Evolutionary conservation across 2,888 invertebrate species (phyloP).

Genomic region (Callosobruchus maculatus): DNA sequence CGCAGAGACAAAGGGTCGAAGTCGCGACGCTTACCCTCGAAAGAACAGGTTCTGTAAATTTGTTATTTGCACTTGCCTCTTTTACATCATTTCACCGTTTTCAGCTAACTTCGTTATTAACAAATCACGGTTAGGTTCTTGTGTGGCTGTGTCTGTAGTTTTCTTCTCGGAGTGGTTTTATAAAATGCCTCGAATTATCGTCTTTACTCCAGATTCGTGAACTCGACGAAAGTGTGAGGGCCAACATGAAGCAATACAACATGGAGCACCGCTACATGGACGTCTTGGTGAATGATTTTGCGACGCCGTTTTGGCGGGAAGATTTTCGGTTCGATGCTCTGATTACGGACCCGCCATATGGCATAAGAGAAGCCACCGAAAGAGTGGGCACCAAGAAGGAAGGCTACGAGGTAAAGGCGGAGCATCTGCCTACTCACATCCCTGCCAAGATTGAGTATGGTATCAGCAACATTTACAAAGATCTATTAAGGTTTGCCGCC

Average conservation of each 20-base stretch:
- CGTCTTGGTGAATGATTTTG: slow-evolving; percentile 88
- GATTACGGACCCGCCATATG: slow-evolving; percentile 97
- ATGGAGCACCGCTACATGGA: slow-evolving; percentile 75
- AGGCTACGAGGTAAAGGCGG: slow-evolving; percentile 61
- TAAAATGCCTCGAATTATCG: background rate
- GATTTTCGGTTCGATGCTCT: slow-evolving; percentile 81
- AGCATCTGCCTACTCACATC: slow-evolving; percentile 67
- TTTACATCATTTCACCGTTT: too few relatives aligned
- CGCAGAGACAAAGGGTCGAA: too few relatives aligned
- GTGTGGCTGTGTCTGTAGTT: too few relatives aligned
- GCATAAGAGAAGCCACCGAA: slow-evolving; percentile 90
- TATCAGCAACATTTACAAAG: slow-evolving; percentile 75
- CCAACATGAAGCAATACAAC: slow-evolving; percentile 88
- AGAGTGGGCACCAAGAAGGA: slow-evolving; percentile 68
- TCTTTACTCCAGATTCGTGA: slow-evolving; percentile 56
- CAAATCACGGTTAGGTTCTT: too few relatives aligned
- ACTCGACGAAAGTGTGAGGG: slow-evolving; percentile 81
- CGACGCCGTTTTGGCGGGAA: slow-evolving; percentile 73
- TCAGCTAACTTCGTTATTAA: too few relatives aligned
- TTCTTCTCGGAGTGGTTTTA: too few relatives aligned
- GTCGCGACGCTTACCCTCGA: too few relatives aligned
- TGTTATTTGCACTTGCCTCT: too few relatives aligned
- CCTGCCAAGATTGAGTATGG: slow-evolving; percentile 85
- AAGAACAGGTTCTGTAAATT: too few relatives aligned
- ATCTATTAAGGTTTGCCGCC: slow-evolving; percentile 81